Percentiles rank a stretch among this genome's conserved stretches.
Evolutionary conservation across 2,113 vertebrate genomes (phyloP).

Genomic region (Pollimyrus isidori): DNA sequence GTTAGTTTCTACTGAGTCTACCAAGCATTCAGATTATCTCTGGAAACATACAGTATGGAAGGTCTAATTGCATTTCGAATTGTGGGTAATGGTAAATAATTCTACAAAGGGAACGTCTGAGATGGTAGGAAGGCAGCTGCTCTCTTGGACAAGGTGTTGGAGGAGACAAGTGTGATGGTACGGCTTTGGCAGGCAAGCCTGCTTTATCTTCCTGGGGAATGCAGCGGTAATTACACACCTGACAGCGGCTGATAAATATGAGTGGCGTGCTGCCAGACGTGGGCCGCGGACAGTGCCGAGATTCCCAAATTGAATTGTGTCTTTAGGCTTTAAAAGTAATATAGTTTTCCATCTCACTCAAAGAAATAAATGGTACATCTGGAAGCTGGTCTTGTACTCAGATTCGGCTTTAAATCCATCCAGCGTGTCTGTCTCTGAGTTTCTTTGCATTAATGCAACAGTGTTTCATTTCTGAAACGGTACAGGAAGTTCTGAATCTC

Average conservation of each 20-base stretch:
- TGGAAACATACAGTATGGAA: neutral
- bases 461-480: neutral
- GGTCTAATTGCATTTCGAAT: constrained; percentile 18
- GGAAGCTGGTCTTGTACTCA: neutral
- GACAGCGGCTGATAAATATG: constrained; percentile 36
- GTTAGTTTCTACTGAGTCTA: neutral
- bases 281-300: neutral
- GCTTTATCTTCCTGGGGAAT: constrained; percentile 28
- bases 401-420: constrained; percentile 13
- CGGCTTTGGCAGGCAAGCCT: neutral
- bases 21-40: constrained; percentile 12
- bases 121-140: constrained; percentile 17
- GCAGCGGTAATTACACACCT: constrained; percentile 36
- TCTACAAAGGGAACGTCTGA: neutral
- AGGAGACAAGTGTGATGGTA: constrained; percentile 20
- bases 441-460: neutral
- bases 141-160: constrained; percentile 18
- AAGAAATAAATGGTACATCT: constrained; percentile 3
- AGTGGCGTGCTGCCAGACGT: constrained; percentile 26
- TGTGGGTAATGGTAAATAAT: constrained; percentile 10
- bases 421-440: neutral
- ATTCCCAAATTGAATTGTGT: constrained; percentile 32
- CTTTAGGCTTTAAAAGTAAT: constrained; percentile 26
- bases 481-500: neutral
- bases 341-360: constrained; percentile 33